A percentile compares a stretch with the other conserved stretches of the same genome.
These are phyloP conservation scores for Sarcophaga variegata DNA, from an alignment of 2,888 invertebrate species.

Conservation along the genomic window DNA sequence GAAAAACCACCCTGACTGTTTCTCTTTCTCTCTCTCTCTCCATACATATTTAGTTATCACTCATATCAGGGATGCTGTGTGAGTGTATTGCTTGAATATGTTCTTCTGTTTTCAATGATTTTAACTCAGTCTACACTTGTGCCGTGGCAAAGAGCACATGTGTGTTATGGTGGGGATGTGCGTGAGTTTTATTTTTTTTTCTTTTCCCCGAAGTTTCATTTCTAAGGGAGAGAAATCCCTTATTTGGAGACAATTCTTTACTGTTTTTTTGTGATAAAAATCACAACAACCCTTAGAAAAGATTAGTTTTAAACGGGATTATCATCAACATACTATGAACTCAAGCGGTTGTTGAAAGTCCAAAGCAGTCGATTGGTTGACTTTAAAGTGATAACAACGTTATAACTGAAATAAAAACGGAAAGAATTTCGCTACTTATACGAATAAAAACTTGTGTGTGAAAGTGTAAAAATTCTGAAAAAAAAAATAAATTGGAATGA, in stretches of 20 bases:
- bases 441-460: slow-evolving; percentile 36
- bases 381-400: slow-evolving; percentile 77
- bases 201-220: slow-evolving; percentile 55
- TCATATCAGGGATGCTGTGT: slow-evolving; percentile 46
- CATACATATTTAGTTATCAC: background rate
- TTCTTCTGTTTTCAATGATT: slow-evolving; percentile 20
- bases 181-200: background rate
- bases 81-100: background rate
- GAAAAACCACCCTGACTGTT: slow-evolving; percentile 34
- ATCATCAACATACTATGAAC: slow-evolving; percentile 67
- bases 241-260: slow-evolving; percentile 50
- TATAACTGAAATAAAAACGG: slow-evolving; percentile 26
- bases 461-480: slow-evolving; percentile 11
- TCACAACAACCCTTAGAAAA: slow-evolving; percentile 62
- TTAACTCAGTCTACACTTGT: slow-evolving; percentile 59
- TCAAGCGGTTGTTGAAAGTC: slow-evolving; percentile 69
- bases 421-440: slow-evolving; percentile 17
- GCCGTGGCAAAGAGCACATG: slow-evolving; percentile 35
- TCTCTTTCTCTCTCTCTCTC: background rate
- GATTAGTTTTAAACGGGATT: slow-evolving; percentile 70
- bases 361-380: slow-evolving; percentile 80
- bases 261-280: slow-evolving; percentile 14
- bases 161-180: background rate
- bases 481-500: background rate
- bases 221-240: slow-evolving; percentile 47